A percentile compares a stretch with the other conserved stretches of the same genome.
These are phyloP conservation scores for Ceuthmochares aereus DNA, from an alignment of 2,113 vertebrate genomes.

Conservation along the genomic window DNA sequence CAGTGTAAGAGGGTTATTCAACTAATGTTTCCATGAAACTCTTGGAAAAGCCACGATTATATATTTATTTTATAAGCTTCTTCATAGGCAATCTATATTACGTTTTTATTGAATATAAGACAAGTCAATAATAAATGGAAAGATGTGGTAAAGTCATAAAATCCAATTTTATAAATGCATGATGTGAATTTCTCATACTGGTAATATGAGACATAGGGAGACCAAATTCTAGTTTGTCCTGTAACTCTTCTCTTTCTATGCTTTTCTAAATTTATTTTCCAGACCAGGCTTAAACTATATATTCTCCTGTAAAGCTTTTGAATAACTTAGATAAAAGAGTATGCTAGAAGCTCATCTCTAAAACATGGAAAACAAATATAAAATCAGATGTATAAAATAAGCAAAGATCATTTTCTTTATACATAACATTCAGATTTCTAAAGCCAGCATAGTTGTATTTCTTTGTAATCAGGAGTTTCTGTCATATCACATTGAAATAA, in stretches of 20 bases:
- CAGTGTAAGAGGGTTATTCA: neutral
- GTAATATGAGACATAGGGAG: neutral
- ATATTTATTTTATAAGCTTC: neutral
- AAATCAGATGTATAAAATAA: neutral
- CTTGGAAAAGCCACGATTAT: neutral
- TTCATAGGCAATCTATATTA: neutral
- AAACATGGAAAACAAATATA: neutral
- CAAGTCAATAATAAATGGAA: neutral
- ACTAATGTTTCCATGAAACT: neutral
- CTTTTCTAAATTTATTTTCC: neutral
- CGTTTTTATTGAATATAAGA: neutral
- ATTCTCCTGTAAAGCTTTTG: neutral
- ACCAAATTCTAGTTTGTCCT: neutral
- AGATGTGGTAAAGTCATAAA: neutral
- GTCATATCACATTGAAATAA: rapidly evolving
- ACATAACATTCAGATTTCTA: neutral
- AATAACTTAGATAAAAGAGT: neutral
- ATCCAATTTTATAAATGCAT: neutral
- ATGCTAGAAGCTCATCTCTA: neutral
- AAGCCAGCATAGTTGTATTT: neutral
- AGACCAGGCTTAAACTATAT: neutral
- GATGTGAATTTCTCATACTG: neutral
- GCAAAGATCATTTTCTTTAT: neutral
- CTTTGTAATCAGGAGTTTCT: neutral
- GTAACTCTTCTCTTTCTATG: neutral